Percentiles rank a stretch among this genome's conserved stretches.
Conservation (phyloP, 2,113 vertebrate genomes). For the Ptychochromis oligacanthus region DNA sequence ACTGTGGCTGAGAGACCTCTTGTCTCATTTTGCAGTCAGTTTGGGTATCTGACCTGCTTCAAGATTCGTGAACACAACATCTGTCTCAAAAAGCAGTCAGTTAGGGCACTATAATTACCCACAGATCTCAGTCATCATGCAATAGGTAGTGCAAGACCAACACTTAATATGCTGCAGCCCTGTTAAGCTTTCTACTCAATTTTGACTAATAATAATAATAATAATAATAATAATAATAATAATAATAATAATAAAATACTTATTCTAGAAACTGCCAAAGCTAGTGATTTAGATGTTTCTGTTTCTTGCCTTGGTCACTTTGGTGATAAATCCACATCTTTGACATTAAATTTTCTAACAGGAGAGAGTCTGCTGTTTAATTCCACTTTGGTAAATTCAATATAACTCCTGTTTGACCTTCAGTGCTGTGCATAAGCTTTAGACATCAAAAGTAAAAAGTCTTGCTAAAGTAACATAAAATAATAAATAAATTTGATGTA, state of each 20-base stretch:
- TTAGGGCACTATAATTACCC: conserved; percentile 34
- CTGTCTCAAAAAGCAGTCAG: conserved; percentile 58
- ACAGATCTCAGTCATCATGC: conserved; percentile 12
- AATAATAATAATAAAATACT: too few relatives aligned
- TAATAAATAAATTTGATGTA: conserved; percentile 11
- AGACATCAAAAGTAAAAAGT: not conserved
- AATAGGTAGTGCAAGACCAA: not conserved
- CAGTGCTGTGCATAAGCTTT: not conserved
- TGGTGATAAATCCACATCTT: not conserved
- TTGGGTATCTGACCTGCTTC: conserved; percentile 62
- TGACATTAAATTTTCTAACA: not conserved
- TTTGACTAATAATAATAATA: not conserved
- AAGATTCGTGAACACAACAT: conserved; percentile 64
- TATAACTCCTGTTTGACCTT: not conserved
- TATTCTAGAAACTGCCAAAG: not conserved
- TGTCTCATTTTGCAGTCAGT: conserved; percentile 70
- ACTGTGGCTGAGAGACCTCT: conserved; percentile 65
- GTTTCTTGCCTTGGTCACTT: not conserved
- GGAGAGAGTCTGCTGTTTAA: not conserved
- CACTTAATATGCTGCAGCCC: not conserved
- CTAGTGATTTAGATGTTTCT: not conserved
- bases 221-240: too few relatives aligned
- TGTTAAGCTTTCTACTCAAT: not conserved
- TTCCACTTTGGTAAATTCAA: not conserved
- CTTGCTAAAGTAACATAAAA: not conserved